Evolutionary conservation across 1,140 invertebrate genomes (phyloP).

Genomic region (Brachystomella parvula): DNA sequence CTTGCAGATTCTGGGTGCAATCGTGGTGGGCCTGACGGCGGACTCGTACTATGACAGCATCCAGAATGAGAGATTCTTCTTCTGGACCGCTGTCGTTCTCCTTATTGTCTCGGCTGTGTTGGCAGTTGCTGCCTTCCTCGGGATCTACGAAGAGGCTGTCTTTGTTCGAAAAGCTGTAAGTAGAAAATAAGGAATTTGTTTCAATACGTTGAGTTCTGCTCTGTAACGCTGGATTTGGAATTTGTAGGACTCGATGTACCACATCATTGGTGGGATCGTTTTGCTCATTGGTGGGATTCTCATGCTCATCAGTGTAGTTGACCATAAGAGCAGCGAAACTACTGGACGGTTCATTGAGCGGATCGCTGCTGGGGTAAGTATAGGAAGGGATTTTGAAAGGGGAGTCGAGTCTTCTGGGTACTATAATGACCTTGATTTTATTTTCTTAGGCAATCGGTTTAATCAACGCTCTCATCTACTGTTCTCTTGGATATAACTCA

Average conservation of each 20-base stretch:
- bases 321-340: background rate
- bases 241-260: background rate
- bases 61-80: constrained; percentile 11
- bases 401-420: too few relatives aligned
- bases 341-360: background rate
- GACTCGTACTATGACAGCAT: background rate
- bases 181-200: background rate
- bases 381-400: background rate
- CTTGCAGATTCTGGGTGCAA: constrained; percentile 9
- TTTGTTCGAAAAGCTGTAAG: constrained; percentile 9
- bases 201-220: too few relatives aligned
- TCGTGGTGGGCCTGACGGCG: background rate
- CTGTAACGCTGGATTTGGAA: background rate
- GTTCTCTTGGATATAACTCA: background rate
- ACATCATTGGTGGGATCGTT: constrained; percentile 6
- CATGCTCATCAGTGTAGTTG: background rate
- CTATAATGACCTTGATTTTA: background rate
- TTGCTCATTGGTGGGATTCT: background rate
- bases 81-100: constrained; percentile 10
- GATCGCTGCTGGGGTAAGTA: background rate
- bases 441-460: background rate
- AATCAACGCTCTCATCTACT: constrained; percentile 6
- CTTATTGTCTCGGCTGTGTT: constrained; percentile 15
- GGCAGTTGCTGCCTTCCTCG: constrained; percentile 7
- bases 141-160: background rate